These are phyloP conservation scores for Cephalopterus ornatus DNA, from an alignment of 2,113 vertebrate species.

Conservation along the genomic window DNA sequence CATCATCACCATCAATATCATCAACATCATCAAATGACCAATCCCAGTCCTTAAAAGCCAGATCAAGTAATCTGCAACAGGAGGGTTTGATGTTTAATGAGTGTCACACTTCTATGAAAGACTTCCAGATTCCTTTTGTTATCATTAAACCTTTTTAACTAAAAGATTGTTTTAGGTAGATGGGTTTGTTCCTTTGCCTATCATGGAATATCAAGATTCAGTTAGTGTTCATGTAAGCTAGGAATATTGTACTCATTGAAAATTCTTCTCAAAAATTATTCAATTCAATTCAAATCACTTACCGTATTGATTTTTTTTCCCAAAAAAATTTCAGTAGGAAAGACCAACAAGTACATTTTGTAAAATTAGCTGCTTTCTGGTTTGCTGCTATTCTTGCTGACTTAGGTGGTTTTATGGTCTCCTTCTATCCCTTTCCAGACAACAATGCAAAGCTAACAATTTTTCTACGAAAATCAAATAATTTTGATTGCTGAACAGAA, in stretches of 20 bases:
- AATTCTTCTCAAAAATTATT: neutral
- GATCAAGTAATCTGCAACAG: constrained; percentile 91
- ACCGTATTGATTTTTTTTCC: neutral
- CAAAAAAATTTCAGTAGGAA: neutral
- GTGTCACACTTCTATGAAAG: neutral
- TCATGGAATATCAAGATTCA: neutral
- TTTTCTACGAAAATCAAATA: neutral
- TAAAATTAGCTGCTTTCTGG: neutral
- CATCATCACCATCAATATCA: constrained; percentile 86
- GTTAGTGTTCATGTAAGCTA: neutral
- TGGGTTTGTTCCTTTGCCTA: neutral
- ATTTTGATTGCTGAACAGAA: neutral
- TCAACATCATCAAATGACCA: constrained; percentile 94
- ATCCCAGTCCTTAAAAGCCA: constrained; percentile 92
- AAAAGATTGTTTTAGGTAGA: neutral
- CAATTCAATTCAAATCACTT: neutral
- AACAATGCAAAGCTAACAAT: neutral
- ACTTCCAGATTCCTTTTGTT: neutral
- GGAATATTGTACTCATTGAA: neutral
- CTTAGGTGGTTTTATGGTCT: neutral
- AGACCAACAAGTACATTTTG: neutral
- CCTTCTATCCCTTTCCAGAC: neutral
- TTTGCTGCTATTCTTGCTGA: neutral
- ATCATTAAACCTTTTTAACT: neutral
- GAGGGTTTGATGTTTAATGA: constrained; percentile 75